Evolutionary conservation across 2,113 vertebrate species (phyloP), one percentile per base, ranked within the genome.

Genomic region (Cebus imitator): DNA sequence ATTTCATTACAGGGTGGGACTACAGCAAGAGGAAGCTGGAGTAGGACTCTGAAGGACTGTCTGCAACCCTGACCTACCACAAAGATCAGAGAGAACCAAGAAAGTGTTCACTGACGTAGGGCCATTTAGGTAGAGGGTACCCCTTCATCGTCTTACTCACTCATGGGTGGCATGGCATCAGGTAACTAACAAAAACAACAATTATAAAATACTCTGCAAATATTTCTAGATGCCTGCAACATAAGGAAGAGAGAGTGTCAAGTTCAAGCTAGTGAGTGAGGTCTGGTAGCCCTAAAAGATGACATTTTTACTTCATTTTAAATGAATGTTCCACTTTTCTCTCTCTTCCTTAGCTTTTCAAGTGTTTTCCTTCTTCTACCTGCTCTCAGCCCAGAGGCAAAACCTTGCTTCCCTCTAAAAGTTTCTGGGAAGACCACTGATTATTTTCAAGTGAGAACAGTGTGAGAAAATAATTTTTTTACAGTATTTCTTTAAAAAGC

Each of bases 1-100:
- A 97, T 98, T 97, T 98, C 95, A 96, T 84, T 97, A 92, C 81
- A 90, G 96, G 86, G 79, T 0, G 2, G 94, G 86, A 55, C 91
- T 16, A 17, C n/a, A 68, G n/a, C 32, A 58, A 96, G 87, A 97
- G 89, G 90, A 94, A 90, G 76, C 76, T 84, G 35, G 75, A 87
- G 58, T 52, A 64, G 61, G 73, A 45, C 91, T 96, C 94, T 3
- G 3, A 96, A 37, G 72, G 73, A 43, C 81, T 50, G 40, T 57
- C 58, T 91, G 23, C 84, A 93, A 57, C 52, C 81, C 72, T 94
- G 93, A 95, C 91, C 72, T 82, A 50, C 61, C 79, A 93, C 87
- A 96, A 94, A 97, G 96, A 66, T 81, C 88, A 83, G 78, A 75
- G 55, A 70, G 75, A 88, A 37, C 64, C 37, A 21, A 45, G 68